Conservation (phyloP, 2,797 vertebrate genomes). For the Gila robusta region DNA sequence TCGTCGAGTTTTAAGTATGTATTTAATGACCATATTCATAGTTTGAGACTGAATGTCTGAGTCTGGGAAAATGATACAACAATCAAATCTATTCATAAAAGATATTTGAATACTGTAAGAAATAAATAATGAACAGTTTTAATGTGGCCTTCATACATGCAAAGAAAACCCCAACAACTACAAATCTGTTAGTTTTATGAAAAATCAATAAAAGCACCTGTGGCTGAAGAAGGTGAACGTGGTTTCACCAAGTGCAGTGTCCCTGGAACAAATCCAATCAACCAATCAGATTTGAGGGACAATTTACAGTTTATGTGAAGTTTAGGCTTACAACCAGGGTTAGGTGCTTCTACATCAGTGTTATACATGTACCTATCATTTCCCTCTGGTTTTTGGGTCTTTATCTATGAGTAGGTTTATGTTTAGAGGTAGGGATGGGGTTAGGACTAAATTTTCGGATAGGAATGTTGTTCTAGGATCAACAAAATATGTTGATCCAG, state of each 20-base stretch:
- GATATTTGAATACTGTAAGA: not conserved
- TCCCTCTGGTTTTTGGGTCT: not conserved
- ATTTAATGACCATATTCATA: not conserved
- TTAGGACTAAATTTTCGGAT: no score
- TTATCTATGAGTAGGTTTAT: no score
- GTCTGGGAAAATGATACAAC: not conserved
- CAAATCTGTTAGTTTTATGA: not conserved
- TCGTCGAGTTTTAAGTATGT: not conserved
- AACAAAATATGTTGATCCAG: not conserved
- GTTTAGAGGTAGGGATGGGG: no score
- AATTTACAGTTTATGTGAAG: no score
- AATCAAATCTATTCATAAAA: not conserved
- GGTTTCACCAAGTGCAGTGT: no score
- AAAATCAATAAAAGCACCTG: not conserved
- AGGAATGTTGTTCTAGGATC: not conserved
- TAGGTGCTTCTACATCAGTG: not conserved
- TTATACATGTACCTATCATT: not conserved
- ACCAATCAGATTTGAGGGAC: no score
- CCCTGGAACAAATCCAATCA: no score
- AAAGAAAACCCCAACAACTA: no score
- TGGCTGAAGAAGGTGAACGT: not conserved
- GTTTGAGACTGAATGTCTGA: not conserved
- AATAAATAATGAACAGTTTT: not conserved
- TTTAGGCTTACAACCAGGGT: no score
- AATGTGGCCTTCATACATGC: not conserved